Evolutionary conservation across 2,888 invertebrate species (phyloP).

Genomic region (Epinotia nisella): DNA sequence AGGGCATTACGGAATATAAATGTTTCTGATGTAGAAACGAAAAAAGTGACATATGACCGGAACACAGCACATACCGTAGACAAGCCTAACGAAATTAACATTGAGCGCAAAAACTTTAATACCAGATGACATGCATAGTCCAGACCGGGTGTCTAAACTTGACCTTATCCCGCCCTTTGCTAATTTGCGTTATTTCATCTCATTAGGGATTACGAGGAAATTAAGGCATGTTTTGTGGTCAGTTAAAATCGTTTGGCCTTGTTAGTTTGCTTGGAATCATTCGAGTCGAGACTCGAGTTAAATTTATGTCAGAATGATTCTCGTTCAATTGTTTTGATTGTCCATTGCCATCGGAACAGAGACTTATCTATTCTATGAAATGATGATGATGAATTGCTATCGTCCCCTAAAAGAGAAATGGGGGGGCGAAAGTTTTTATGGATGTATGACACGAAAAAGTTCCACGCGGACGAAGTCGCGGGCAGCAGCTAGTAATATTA

Average conservation of each 20-base stretch:
- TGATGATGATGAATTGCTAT: too few relatives aligned
- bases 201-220: constrained; percentile 1
- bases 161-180: constrained; percentile 6
- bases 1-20: too few relatives aligned
- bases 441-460: too few relatives aligned
- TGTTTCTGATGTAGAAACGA: neutral
- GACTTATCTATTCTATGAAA: too few relatives aligned
- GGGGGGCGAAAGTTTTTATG: too few relatives aligned
- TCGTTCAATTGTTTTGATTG: too few relatives aligned
- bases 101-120: constrained; percentile 3
- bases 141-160: neutral
- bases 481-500: too few relatives aligned
- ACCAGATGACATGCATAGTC: neutral
- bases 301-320: too few relatives aligned
- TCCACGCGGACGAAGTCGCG: too few relatives aligned
- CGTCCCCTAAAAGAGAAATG: too few relatives aligned
- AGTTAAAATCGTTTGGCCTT: neutral
- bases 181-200: neutral
- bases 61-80: neutral
- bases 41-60: constrained; percentile 9
- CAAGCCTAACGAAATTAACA: constrained; percentile 8
- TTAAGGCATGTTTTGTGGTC: neutral
- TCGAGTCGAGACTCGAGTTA: too few relatives aligned
- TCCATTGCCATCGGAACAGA: too few relatives aligned
- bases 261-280: neutral